Conservation (phyloP, 2,113 vertebrate species). For the Danionella cerebrum region DNA sequence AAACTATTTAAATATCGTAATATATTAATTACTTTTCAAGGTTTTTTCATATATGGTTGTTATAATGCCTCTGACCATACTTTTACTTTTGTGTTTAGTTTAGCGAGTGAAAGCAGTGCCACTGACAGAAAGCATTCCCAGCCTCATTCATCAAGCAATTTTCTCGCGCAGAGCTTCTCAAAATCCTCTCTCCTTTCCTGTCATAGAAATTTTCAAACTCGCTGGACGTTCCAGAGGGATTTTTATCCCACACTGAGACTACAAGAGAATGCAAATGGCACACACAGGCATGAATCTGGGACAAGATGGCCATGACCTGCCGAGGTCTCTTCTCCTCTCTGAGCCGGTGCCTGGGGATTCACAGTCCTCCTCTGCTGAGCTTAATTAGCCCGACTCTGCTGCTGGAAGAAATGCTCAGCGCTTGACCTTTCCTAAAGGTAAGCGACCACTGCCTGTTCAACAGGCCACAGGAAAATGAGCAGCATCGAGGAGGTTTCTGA, state of each 20-base stretch:
- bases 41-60: background rate
- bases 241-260: slow-evolving; percentile 27
- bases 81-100: slow-evolving; percentile 5
- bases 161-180: background rate
- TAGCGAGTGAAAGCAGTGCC: slow-evolving; percentile 1
- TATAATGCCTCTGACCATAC: background rate
- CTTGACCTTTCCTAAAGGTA: slow-evolving; percentile 64
- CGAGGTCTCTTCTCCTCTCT: slow-evolving; percentile 33
- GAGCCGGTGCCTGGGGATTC: slow-evolving; percentile 45
- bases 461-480: slow-evolving; percentile 53
- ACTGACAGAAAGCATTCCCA: slow-evolving; percentile 35
- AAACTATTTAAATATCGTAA: too few species aligned
- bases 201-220: slow-evolving; percentile 29
- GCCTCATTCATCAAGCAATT: slow-evolving; percentile 32
- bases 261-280: slow-evolving; percentile 44
- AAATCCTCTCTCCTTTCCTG: slow-evolving; percentile 27
- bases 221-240: slow-evolving; percentile 22
- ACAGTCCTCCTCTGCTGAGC: slow-evolving; percentile 41
- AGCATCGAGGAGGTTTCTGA: slow-evolving; percentile 25
- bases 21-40: background rate
- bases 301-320: slow-evolving; percentile 46
- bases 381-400: slow-evolving; percentile 56
- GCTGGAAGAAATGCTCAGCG: slow-evolving; percentile 54
- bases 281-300: slow-evolving; percentile 37
- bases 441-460: slow-evolving; percentile 52